Base-by-base conservation (phyloP, 2,113 vertebrate species). In the Oreochromis spilurus region DNA sequence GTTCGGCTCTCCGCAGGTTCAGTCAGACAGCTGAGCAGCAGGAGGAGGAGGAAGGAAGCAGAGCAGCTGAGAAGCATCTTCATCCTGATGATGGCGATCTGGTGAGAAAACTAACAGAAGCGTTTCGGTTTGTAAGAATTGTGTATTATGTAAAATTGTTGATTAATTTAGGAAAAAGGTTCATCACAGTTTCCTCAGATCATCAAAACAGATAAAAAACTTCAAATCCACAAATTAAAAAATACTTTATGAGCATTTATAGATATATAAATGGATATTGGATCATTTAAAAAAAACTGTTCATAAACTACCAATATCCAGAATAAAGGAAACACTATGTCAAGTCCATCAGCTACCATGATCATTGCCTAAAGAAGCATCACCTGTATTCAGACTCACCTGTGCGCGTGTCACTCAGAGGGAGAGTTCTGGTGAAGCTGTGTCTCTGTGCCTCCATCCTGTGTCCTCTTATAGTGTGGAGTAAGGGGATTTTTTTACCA, bases 401-500 rank as follows among this genome's bases (percentile, higher is more conserved):
- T 94, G 87, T 87, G 34, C n/a, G 79, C 40, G 79, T 53, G 34
- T 45, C 7, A 34, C 38, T 92, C 82, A 87, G 94, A 89, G 43
- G 83, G 79, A 19, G 87, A 83, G 85, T 87, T 89, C 80, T 53
- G 34, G 70, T 65, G 62, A 29, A 29, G 67, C 9, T 90, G 91
- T 93, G 92, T 82, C 83, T 93, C 24, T 88, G 60, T 79, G 81
- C 53, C 21, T 90, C 89, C 91, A 95, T 95, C 79, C 72, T 90
- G 84, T 60, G 86, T 87, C 88, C 85, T 95, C 80, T 96, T 96
- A 96, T 96, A 96, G 84, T 88, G 81, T 88, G 81, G n/a, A 87
- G 10, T 26, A 7, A 81, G 92, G 94, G 94, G 80, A 88, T 77
- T 95, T 82, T 95, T 81, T 94, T 81, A 19, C 31, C 87, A 84